phyloP scores from a whole-genome alignment of 2,797 vertebrate genomes.

The Gallirallus australis region DNA sequence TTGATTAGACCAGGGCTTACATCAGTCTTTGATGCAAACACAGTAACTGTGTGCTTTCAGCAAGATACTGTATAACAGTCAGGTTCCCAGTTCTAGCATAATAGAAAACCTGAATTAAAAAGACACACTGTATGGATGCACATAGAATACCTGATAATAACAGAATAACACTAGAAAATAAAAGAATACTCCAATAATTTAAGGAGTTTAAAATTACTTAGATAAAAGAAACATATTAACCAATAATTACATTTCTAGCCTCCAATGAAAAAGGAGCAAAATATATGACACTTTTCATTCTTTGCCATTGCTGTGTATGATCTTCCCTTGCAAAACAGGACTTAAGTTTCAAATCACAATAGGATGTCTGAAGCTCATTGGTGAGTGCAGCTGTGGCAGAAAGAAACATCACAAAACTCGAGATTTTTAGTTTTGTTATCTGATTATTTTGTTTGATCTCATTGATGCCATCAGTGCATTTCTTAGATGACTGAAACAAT shows the following conservation, averaged over 20 bases:
- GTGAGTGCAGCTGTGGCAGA: background rate
- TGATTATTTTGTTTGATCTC: background rate
- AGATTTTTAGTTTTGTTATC: background rate
- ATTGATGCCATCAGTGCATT: background rate
- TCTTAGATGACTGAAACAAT: background rate
- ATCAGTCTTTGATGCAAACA: background rate
- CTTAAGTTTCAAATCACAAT: background rate
- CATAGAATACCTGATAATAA: background rate
- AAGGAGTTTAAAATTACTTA: background rate
- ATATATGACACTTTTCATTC: background rate
- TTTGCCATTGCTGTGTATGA: background rate
- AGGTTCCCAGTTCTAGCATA: background rate
- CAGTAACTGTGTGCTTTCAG: background rate
- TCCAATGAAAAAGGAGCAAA: background rate
- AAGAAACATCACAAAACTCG: background rate
- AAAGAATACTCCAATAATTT: background rate
- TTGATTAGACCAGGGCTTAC: background rate
- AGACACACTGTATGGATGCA: no score
- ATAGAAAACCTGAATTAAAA: background rate
- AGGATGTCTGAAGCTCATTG: background rate
- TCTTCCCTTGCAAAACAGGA: background rate
- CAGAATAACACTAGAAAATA: background rate
- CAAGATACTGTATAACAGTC: background rate
- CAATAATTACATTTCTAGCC: background rate
- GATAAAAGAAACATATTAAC: background rate